Conservation (phyloP, 1,140 invertebrate species). For the Camponotus pennsylvanicus region DNA sequence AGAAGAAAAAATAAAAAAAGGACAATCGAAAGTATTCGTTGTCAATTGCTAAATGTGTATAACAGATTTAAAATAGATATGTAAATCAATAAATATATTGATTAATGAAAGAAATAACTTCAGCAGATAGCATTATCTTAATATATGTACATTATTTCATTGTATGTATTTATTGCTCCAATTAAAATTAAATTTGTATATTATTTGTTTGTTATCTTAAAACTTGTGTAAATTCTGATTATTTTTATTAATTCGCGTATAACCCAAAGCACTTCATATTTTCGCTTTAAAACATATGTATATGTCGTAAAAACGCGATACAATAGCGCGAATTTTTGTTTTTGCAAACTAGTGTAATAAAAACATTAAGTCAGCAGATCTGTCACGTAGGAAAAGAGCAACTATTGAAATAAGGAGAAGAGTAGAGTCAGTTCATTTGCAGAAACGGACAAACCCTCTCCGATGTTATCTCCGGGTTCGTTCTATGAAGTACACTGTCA, state of each 20-base stretch:
- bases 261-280: background rate
- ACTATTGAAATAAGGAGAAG: constrained; percentile 63
- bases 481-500: constrained; percentile 37
- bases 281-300: background rate
- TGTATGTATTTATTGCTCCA: background rate
- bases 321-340: constrained; percentile 21
- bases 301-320: background rate
- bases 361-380: constrained; percentile 27
- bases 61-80: background rate
- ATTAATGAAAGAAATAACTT: background rate
- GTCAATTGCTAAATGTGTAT: background rate
- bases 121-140: background rate
- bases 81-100: background rate
- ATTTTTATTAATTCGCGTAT: background rate
- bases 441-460: constrained; percentile 71
- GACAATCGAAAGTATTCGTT: background rate
- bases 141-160: background rate
- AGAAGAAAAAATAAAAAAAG: background rate
- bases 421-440: constrained; percentile 64
- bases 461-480: constrained; percentile 57
- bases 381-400: constrained; percentile 25
- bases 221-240: background rate
- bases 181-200: background rate
- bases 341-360: constrained; percentile 24
- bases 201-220: background rate